Evolutionary conservation across 2,113 vertebrate species (phyloP), one percentile per base, ranked within the genome.

Genomic region (Deroptyus accipitrinus): DNA sequence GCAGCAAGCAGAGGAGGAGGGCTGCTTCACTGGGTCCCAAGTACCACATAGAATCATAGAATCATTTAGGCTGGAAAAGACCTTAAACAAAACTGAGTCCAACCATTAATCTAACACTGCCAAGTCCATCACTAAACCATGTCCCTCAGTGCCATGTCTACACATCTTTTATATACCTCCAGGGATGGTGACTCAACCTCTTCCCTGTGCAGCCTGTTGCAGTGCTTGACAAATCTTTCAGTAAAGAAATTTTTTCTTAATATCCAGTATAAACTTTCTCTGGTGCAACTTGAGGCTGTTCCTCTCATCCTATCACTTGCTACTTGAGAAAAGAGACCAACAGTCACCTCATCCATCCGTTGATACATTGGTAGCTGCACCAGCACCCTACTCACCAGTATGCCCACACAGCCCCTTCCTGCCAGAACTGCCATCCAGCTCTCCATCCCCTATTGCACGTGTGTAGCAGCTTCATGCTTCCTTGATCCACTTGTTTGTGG

Each of bases 291-390:
- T 35, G 54, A 42, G 46, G 22, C 4, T 6, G 42, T 76, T 81
- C 22, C 12, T 42, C 41, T 69, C 55, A 76, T 57, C 35, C 48
- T 82, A 28, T 82, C 22, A 51, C 23, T 63, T 39, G 5, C 55
- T 12, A 57, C 27, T 51, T 30, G 22, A 23, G 27, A 51, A 54
- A 63, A 70, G 41, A 55, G 63, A 42, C 7, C 0, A 0, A 17
- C 11, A 25, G 28, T 49, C 18, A 44, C 31, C 10, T 49, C 55
- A 22, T 24, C 4, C 48, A 18, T 14, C 20, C 20, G 7, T 37
- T 61, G 44, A 16, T 46, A 28, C 1, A 35, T 7, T 35, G 22
- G 22, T 35, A 59, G 57, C 33, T 24, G 20, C 57, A 42, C 7
- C 39, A 80, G 15, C 27, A 44, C 11, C 46, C 54, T 81, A 41